Percentiles rank a stretch among this genome's conserved stretches.
Conservation (phyloP, 2,797 vertebrate species). For the Tadarida brasiliensis region DNA sequence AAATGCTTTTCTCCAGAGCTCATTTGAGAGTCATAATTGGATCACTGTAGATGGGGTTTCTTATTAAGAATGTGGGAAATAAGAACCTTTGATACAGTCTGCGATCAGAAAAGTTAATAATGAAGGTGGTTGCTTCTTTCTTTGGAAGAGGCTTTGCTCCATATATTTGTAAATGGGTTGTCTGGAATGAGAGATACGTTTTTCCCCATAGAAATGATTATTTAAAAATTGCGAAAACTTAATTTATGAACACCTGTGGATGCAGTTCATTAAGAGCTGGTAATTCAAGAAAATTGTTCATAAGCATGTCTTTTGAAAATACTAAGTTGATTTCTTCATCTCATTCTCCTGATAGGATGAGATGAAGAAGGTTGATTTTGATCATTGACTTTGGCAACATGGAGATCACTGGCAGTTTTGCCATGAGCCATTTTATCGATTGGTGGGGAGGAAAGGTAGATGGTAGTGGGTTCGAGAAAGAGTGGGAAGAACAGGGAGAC, state of each 20-base stretch:
- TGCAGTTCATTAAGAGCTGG: slow-evolving; percentile 17
- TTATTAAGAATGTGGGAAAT: slow-evolving; percentile 19
- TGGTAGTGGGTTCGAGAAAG: neutral
- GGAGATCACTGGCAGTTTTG: neutral
- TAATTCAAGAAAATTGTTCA: neutral
- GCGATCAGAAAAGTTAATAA: slow-evolving; percentile 35
- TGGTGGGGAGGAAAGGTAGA: neutral
- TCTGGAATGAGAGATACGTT: neutral
- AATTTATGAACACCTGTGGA: neutral
- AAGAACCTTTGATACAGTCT: slow-evolving; percentile 29
- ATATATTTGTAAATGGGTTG: neutral
- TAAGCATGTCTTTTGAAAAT: neutral
- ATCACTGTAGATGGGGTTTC: neutral
- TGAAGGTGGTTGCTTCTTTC: slow-evolving; percentile 56
- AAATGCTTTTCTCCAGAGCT: neutral
- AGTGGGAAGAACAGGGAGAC: neutral
- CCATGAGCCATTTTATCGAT: neutral
- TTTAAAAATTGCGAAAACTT: neutral
- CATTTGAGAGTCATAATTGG: neutral
- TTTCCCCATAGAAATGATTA: neutral
- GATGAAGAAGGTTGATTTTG: neutral
- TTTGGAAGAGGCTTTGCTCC: slow-evolving; percentile 20
- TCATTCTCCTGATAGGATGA: neutral
- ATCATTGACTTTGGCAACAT: neutral
- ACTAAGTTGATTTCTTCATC: neutral